A percentile compares a stretch with the other conserved stretches of the same genome.
Conservation (phyloP, 2,113 vertebrate genomes). For the Xerus inauris region DNA sequence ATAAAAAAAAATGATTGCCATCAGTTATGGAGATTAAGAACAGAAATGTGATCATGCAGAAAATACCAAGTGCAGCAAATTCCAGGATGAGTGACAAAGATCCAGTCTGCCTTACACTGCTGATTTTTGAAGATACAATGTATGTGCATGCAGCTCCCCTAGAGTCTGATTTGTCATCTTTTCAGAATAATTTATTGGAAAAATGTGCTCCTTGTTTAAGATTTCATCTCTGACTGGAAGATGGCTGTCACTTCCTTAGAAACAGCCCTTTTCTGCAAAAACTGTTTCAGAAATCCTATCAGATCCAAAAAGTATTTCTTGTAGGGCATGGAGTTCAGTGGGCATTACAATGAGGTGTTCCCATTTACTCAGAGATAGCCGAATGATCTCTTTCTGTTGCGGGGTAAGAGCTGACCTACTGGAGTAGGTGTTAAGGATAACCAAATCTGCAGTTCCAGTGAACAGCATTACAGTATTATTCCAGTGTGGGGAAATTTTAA, state of each 20-base stretch:
- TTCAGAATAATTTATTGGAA: slow-evolving; percentile 51
- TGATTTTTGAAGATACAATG: neutral
- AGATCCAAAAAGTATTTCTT: neutral
- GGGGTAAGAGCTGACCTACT: neutral
- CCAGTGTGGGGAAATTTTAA: neutral
- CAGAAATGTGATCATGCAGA: neutral
- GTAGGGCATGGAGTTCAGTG: fast-evolving
- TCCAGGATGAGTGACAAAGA: neutral
- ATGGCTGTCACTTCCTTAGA: neutral
- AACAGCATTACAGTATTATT: neutral
- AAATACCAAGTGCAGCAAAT: neutral
- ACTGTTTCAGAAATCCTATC: neutral
- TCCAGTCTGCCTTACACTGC: neutral
- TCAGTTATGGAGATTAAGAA: neutral
- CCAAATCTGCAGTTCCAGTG: neutral
- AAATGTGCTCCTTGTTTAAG: neutral
- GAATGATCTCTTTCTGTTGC: neutral
- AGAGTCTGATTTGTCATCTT: neutral
- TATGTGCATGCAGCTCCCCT: neutral
- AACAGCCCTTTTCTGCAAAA: neutral
- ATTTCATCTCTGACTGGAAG: neutral
- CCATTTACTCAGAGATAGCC: neutral
- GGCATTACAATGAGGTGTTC: neutral
- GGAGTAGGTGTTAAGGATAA: neutral
- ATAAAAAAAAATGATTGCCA: neutral